Base-by-base conservation (phyloP, 2,797 vertebrate genomes). In the Sebastes taczanowskii region DNA sequence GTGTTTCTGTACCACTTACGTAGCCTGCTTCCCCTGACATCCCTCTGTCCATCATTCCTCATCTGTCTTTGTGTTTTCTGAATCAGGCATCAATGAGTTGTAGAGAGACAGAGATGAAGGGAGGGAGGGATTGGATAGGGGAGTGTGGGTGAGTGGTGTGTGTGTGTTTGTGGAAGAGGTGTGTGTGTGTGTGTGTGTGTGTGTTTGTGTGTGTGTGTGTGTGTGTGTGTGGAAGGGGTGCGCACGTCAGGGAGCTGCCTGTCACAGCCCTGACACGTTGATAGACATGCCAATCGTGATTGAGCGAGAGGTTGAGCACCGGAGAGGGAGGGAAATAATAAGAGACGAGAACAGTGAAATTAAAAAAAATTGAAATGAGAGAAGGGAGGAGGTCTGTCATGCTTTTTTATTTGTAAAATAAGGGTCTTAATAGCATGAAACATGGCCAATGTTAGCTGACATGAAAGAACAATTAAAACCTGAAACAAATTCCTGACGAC, bases 211-310 rank as follows among this genome's bases (percentile, higher is more conserved):
- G 49, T 46, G 30, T 53, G 29, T 23, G 14, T 8, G 46, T 23
- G 60, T 32, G 74, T n/a, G 68, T 55, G 69, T 56, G 7, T 25
- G 14, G 46, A 35, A 16, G n/a, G 23, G 14, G 9, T 35, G 25
- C 75, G 46, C 73, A 86, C 91, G 75, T 88, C 77, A 11, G 93
- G 94, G 93, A 92, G 75, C 66, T 85, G 77, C 80, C 87, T 91
- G 90, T 87, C 93, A 93, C 74, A 56, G 69, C 74, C 71, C 71
- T 82, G 89, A 92, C 87, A 84, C 84, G 75, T 84, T 93, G 87
- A 93, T 86, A 90, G 92, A 95, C 86, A 84, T 91, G 92, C 94
- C 94, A 94, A 89, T 94, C 83, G 56, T 70, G 72, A 66, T 81
- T 69, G 85, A 79, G 64, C 46, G n/a, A 82, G 75, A 73, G 80